Percentiles rank a stretch among this genome's conserved stretches.
phyloP scores from a whole-genome alignment of 1,140 invertebrate genomes.

The Thalassaphorura encarpata region DNA sequence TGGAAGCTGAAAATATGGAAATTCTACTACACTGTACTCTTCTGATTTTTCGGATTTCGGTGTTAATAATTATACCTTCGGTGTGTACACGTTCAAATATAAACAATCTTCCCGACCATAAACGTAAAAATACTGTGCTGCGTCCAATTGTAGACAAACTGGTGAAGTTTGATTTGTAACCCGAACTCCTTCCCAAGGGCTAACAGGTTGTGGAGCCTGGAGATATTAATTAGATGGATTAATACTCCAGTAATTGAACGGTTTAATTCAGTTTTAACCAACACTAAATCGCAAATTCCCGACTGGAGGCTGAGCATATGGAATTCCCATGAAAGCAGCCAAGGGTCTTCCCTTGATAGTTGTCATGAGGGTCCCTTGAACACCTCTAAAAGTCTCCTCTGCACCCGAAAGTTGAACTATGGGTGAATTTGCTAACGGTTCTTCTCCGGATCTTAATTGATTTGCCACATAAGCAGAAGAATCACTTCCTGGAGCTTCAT shows the following conservation, averaged over 20 bases:
- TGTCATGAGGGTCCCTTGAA: conserved; percentile 20
- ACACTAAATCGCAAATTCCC: conserved; percentile 22
- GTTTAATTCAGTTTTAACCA: conserved; percentile 1
- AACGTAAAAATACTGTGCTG: conserved; percentile 13
- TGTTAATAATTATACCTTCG: no score
- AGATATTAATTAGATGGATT: neutral
- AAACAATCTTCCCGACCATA: conserved; percentile 44
- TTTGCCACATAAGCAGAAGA: neutral
- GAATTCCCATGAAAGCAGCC: conserved; percentile 25
- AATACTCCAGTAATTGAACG: neutral
- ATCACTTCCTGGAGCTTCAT: neutral
- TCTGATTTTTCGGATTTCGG: no score
- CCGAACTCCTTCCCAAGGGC: conserved; percentile 25
- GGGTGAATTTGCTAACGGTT: neutral
- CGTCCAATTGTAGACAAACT: conserved; percentile 32
- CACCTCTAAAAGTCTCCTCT: neutral
- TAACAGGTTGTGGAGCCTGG: conserved; percentile 29
- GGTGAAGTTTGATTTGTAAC: conserved; percentile 28
- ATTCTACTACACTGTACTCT: no score
- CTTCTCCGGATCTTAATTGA: neutral
- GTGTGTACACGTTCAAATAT: conserved; percentile 44
- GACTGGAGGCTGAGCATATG: conserved; percentile 23
- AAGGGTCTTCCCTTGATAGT: conserved; percentile 18
- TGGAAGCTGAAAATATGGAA: conserved; percentile 5
- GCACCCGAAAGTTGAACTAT: no score